Percentiles rank a stretch among this genome's conserved stretches.
These are phyloP conservation scores for Parasteatoda tepidariorum DNA, from an alignment of 1,140 invertebrate genomes.

Conservation along the genomic window DNA sequence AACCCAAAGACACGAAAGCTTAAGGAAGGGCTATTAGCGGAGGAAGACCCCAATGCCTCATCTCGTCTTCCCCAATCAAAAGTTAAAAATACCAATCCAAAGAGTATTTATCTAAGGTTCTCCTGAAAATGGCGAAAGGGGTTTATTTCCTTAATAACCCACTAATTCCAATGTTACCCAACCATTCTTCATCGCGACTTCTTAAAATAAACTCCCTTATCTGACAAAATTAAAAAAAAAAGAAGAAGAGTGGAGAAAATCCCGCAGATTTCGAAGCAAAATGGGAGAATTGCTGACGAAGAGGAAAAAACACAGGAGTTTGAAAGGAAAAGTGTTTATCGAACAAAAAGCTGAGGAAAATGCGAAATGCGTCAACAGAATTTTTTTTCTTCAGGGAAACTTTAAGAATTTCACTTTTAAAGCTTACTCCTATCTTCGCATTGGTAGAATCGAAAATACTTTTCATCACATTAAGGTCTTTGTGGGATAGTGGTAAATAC, in stretches of 20 bases:
- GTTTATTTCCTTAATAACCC: slow-evolving; percentile 40
- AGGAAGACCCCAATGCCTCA: neutral
- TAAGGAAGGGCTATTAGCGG: too few species aligned
- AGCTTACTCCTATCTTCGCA: too few species aligned
- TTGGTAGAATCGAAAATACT: too few species aligned
- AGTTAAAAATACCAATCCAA: slow-evolving; percentile 11
- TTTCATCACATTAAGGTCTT: too few species aligned
- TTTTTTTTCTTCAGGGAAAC: neutral
- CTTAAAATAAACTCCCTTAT: slow-evolving; percentile 20
- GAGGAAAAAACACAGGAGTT: neutral
- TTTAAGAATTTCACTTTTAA: neutral
- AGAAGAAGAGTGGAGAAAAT: neutral
- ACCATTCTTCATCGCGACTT: slow-evolving; percentile 27
- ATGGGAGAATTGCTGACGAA: slow-evolving; percentile 11
- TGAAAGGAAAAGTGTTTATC: slow-evolving; percentile 39
- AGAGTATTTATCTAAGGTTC: neutral
- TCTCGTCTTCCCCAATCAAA: neutral
- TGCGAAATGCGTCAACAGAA: slow-evolving; percentile 31
- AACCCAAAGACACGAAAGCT: too few species aligned
- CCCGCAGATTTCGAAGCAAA: neutral
- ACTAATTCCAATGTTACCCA: slow-evolving; percentile 51
- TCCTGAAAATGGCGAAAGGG: neutral
- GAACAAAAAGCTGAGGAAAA: slow-evolving; percentile 29
- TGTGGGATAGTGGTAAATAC: too few species aligned
- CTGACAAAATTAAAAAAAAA: neutral